Base-by-base conservation (phyloP, 2,888 invertebrate species). In the Biston stratarius region DNA sequence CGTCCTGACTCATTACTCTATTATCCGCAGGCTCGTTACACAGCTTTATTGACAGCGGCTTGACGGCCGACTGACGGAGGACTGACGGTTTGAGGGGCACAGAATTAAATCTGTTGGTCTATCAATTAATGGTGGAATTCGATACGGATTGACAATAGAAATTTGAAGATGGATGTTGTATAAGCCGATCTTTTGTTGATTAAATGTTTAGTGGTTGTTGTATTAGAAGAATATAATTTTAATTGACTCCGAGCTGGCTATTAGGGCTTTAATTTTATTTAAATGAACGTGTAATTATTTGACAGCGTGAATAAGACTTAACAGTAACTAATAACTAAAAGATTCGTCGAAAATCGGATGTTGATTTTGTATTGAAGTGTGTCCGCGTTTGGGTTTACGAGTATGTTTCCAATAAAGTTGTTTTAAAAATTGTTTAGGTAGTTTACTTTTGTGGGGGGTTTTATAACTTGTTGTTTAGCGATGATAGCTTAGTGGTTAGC, bases 61-160 rank as follows among this genome's bases (percentile, higher is more conserved):
- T 70, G 71, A 70, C 73, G 69, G 79, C 74, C 70, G 69, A 70
- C 67, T 61, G 69, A 64, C 68, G 47, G 11, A 11, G 38, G 75
- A 69, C 71, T 77, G 84, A 80, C 74, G 78, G 76, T 75, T 78
- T 70, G 75, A 82, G 82, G 79, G 78, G 77, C 75, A 74, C 76
- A 75, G 80, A 80, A 82, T 82, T 80, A 82, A 81, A 81, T 80
- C 80, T 77, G 73, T 74, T 74, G 74, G 78, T 80, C 76, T 77
- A 80, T 83, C 83, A 83, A 83, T 83, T 82, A 77, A 74, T 72
- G 73, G 67, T 71, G 84, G 77, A 82, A 83, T 81, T 81, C 69
- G 79, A 82, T 83, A 80, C 74, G 76, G 61, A 58, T 49, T 56
- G 42, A 61, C 66, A 61, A 61, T 68, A 57, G 58, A 55, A 71